phyloP scores from a whole-genome alignment of 2,888 invertebrate genomes.

The Hypena proboscidalis region DNA sequence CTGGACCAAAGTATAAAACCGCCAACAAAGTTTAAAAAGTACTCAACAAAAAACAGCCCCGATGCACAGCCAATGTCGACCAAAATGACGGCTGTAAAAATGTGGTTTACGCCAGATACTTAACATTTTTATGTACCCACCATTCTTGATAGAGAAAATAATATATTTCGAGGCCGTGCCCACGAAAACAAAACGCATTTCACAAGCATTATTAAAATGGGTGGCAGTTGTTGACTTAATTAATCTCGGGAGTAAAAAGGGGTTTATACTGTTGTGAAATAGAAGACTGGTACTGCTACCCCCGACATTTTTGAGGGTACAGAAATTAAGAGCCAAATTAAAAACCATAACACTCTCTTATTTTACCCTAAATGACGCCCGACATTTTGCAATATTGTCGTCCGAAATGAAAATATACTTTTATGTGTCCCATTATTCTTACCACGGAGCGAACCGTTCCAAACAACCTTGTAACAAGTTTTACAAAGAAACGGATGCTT shows the following conservation, averaged over 20 bases:
- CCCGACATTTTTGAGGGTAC: slow-evolving; percentile 38
- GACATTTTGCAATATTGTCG: slow-evolving; percentile 28
- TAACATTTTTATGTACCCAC: background rate
- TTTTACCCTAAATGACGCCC: slow-evolving; percentile 22
- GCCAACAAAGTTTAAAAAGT: no score
- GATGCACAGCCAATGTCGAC: background rate
- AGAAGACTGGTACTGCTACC: slow-evolving; percentile 30
- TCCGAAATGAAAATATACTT: slow-evolving; percentile 36
- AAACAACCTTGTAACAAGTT: slow-evolving; percentile 34
- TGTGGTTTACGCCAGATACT: slow-evolving; percentile 7
- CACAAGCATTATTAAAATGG: slow-evolving; percentile 44
- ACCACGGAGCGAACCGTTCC: slow-evolving; percentile 13
- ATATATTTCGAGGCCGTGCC: slow-evolving; percentile 8
- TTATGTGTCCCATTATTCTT: slow-evolving; percentile 31
- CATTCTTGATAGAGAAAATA: slow-evolving; percentile 1
- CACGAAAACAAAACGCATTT: slow-evolving; percentile 31
- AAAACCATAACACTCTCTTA: slow-evolving; percentile 42
- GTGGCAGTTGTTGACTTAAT: slow-evolving; percentile 56
- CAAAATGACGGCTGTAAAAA: slow-evolving; percentile 8
- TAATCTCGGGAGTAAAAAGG: slow-evolving; percentile 58
- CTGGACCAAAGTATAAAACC: no score
- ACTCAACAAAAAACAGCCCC: background rate
- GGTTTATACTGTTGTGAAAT: slow-evolving; percentile 46
- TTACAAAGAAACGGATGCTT: slow-evolving; percentile 21
- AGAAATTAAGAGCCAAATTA: slow-evolving; percentile 52